Base-by-base conservation (phyloP, 1,140 invertebrate species). In the Drosophila chauvacae region DNA sequence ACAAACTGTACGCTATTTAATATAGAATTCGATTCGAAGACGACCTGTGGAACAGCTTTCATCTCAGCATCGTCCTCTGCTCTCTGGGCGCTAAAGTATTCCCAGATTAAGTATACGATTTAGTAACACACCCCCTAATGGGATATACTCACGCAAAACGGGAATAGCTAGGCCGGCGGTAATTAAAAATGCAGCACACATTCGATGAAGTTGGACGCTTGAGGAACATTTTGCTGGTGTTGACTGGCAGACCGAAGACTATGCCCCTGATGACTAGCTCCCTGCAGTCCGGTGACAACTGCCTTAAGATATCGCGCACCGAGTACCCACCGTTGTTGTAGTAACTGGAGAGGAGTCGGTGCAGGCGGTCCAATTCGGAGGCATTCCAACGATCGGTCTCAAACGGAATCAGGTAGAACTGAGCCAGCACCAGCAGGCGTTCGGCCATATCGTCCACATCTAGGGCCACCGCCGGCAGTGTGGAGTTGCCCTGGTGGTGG, bases 151-250 rank as follows among this genome's bases (percentile, higher is more conserved):
- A 92, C 91, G 48, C 60, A 72, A 78, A 72, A 53, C 26, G 66
- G 13, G 85, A 77, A 45, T 91, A 80, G 61, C 85, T 85, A 0
- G 71, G 55, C 1, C 91, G 76, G 4, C 58, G 53, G 48, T 92
- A 92, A 56, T 92, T 92, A 66, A 91, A 92, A 62, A 92, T 88
- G 78, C 91, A 92, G 42, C 91, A 92, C 51, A 90, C 81, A 68
- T 91, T 77, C 30, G 81, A 56, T n/a, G 91, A 80, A 18, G 90
- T 92, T 20, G 79, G 41, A 16, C 91, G 78, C 42, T 90, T 81
- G 26, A 88, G 20, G 45, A 92, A 91, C 48, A 86, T 41, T 47
- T 78, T 72, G 14, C 69, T 86, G 48, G 79, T 72, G 62, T 92
- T 86, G 10, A 91, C 76, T 1, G 68, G 62, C n/a, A 35, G 35